Base-by-base conservation (phyloP, 2,888 invertebrate species). In the Isotomurus palustris region DNA sequence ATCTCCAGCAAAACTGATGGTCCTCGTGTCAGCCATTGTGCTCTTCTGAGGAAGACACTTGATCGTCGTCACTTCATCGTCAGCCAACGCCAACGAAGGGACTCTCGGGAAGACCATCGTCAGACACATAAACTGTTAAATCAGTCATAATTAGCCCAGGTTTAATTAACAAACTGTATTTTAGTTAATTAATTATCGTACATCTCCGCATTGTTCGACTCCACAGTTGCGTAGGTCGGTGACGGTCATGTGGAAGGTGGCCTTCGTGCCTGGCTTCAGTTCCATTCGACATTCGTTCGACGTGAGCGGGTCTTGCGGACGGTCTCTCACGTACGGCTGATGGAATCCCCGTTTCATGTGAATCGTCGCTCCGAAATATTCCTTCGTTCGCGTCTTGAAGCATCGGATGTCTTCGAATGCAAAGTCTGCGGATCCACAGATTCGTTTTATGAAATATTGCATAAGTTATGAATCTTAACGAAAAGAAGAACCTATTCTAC, bases 21-120 rank as follows among this genome's bases (percentile, higher is more conserved):
- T 61, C 51, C 62, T 58, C 8, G 61, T 67, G 32, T 70, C 68
- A 3, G 64, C 48, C 53, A 70, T 66, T 35, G 64, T 60, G 25
- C 58, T 64, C 49, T 66, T 65, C 38, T 70, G 70, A 12, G 67
- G 68, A 6, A 56, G 44, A 47, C 70, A 70, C 55, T 67, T 68
- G 17, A 70, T 67, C 2, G 68, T 70, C 1, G 68, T 69, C 14
- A 70, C 68, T 65, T 70, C 68, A 52, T 70, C 70, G 41, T 70
- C 68, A 3, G 67, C 67, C 45, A 70, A 32, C 8, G 70, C 70
- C 8, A 70, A 32, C 12, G 61, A 60, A 17, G 68, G 68, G 10
- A 68, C 64, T n/a, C 66, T 56, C 4, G 70, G 70, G 29, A 70
- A 69, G 8, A 70, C 70, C 66, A 70, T 67, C 10, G 68, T 69